Evolutionary conservation across 2,113 vertebrate species (phyloP).

Genomic region (Platichthys stellatus): DNA sequence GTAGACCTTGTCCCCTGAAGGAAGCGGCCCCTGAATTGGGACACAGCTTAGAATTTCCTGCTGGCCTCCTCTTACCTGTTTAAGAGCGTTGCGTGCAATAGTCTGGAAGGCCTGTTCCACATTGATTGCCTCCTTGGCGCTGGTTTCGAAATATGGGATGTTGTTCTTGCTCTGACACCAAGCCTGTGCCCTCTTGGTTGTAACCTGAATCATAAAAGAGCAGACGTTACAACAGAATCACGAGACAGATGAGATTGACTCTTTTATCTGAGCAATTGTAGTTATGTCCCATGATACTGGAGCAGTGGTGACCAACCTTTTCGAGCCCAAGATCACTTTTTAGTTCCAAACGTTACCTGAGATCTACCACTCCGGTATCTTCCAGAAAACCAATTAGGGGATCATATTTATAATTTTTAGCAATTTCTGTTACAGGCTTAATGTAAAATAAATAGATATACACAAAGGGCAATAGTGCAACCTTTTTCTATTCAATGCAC

Average conservation of each 20-base stretch:
- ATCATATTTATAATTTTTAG: too few species aligned
- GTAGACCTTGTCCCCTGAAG: too few species aligned
- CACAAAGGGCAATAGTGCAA: too few species aligned
- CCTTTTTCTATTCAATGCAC: too few species aligned
- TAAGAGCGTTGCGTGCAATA: constrained; percentile 95
- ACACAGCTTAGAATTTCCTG: not conserved
- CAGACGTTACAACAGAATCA: not conserved
- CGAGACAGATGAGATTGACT: not conserved
- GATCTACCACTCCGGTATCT: too few species aligned
- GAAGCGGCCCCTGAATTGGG: not conserved
- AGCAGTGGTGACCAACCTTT: too few species aligned
- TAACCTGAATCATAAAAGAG: constrained; percentile 82
- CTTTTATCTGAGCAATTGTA: not conserved
- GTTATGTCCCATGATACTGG: not conserved
- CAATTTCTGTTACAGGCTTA: too few species aligned
- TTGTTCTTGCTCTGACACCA: constrained; percentile 99
- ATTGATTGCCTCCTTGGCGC: constrained; percentile 97
- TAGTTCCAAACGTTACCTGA: too few species aligned
- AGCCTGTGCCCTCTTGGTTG: constrained; percentile 94
- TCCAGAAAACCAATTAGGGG: too few species aligned
- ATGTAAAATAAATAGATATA: too few species aligned
- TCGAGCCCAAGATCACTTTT: too few species aligned
- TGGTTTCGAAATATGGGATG: constrained; percentile 98
- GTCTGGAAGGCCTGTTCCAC: constrained; percentile 98
- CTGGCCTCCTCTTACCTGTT: constrained; percentile 84